phyloP scores from a whole-genome alignment of 2,888 invertebrate species.

The Galerucella calmariensis region DNA sequence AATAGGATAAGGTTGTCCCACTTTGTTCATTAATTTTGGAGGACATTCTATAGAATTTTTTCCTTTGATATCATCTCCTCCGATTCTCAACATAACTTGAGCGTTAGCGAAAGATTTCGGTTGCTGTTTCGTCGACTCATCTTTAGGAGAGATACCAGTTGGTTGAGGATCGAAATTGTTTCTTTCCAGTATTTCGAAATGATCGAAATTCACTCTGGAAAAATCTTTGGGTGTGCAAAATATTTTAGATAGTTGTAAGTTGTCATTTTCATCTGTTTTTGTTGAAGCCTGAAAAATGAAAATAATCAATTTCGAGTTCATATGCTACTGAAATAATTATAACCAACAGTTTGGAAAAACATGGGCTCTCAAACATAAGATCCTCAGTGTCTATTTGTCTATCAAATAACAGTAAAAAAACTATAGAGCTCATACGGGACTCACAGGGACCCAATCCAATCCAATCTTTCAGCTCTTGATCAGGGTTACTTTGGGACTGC shows the following conservation, averaged over 20 bases:
- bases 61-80: constrained; percentile 47
- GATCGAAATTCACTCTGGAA: constrained; percentile 52
- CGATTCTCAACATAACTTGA: constrained; percentile 54
- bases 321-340: too few relatives aligned
- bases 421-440: too few relatives aligned
- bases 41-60: constrained; percentile 31
- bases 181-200: constrained; percentile 56
- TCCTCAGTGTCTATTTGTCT: too few relatives aligned
- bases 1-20: constrained; percentile 1
- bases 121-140: constrained; percentile 35
- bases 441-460: too few relatives aligned
- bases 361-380: too few relatives aligned
- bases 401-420: too few relatives aligned
- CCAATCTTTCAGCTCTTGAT: too few relatives aligned
- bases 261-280: constrained; percentile 29
- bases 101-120: constrained; percentile 53
- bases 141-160: neutral
- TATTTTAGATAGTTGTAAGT: constrained; percentile 48
- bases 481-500: too few relatives aligned
- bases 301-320: neutral
- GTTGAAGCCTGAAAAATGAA: constrained; percentile 31
- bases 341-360: too few relatives aligned
- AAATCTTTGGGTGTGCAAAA: constrained; percentile 55
- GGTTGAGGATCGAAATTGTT: constrained; percentile 49
- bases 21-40: constrained; percentile 8